phyloP scores from a whole-genome alignment of 1,140 invertebrate genomes.

The Bombus impatiens region DNA sequence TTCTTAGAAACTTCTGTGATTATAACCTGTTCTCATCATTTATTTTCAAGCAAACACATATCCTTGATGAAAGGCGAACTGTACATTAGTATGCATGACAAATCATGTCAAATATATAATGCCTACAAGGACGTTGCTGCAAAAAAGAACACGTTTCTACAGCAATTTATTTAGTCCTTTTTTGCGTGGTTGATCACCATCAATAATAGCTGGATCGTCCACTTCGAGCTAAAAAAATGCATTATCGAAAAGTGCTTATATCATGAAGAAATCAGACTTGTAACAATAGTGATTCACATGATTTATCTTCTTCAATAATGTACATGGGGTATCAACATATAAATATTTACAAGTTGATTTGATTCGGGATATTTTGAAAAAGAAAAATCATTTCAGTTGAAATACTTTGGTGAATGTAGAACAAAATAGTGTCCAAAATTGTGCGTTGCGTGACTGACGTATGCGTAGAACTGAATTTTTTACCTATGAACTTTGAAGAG shows the following conservation, averaged over 20 bases:
- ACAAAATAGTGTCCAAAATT: background rate
- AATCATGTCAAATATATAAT: too few species aligned
- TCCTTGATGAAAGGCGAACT: background rate
- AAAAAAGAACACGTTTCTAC: too few species aligned
- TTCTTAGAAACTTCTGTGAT: background rate
- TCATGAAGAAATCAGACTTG: background rate
- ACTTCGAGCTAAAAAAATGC: background rate
- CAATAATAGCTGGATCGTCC: background rate
- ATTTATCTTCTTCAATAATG: constrained; percentile 15
- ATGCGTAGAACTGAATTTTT: background rate
- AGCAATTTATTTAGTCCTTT: background rate
- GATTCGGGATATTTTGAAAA: background rate
- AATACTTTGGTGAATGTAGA: too few species aligned
- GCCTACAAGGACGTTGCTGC: too few species aligned
- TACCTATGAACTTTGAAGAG: rapidly evolving
- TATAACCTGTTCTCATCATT: background rate
- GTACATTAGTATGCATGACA: too few species aligned
- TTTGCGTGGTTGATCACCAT: background rate
- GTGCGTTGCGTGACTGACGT: too few species aligned
- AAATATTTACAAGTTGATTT: background rate
- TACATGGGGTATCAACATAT: background rate
- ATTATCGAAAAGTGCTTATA: background rate
- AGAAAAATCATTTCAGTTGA: background rate
- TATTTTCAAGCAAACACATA: background rate
- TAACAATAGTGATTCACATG: background rate